A percentile compares a stretch with the other conserved stretches of the same genome.
Evolutionary conservation across 1,140 invertebrate species (phyloP).

Genomic region (Phymorhynchus buccinoides): DNA sequence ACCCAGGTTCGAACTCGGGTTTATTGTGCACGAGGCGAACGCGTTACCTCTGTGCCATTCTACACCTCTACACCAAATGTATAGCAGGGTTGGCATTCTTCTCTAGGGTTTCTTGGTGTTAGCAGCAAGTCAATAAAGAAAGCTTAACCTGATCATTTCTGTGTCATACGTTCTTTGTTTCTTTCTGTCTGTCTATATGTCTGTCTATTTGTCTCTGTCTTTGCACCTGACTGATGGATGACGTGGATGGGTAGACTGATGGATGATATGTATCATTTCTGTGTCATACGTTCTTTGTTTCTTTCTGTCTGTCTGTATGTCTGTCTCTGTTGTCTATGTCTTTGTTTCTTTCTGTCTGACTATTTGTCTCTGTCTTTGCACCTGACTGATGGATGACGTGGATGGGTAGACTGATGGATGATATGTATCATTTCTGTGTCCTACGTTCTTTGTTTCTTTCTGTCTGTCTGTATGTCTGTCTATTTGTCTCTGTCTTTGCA

Average conservation of each 20-base stretch:
- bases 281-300: neutral
- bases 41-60: too few species aligned
- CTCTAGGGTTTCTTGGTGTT: too few species aligned
- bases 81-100: too few species aligned
- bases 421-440: neutral
- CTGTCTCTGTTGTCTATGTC: neutral
- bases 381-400: too few species aligned
- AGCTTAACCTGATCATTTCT: neutral
- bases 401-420: too few species aligned
- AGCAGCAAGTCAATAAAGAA: too few species aligned
- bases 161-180: neutral
- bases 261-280: too few species aligned
- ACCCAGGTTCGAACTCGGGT: too few species aligned
- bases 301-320: neutral
- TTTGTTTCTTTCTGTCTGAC: neutral
- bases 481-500: slow-evolving; percentile 5
- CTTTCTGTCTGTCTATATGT: neutral
- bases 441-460: neutral
- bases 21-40: too few species aligned
- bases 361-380: neutral
- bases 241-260: too few species aligned
- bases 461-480: neutral
- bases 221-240: neutral
- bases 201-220: neutral
- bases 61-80: too few species aligned